Evolutionary conservation across 2,888 invertebrate genomes (phyloP), one percentile per base, ranked within the genome.

Genomic region (Idaea straminata): DNA sequence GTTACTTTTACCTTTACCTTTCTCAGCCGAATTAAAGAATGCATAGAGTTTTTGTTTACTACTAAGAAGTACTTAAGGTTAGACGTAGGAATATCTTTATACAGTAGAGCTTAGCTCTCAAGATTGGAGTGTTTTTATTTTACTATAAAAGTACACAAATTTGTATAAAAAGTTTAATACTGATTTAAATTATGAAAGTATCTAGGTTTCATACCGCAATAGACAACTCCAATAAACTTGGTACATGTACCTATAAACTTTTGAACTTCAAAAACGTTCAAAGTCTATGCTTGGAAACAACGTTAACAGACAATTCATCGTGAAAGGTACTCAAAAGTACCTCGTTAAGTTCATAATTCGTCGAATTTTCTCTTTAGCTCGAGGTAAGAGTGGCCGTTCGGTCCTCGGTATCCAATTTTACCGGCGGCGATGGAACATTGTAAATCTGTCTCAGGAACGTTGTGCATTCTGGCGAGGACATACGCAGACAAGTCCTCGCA

Each of bases 401-500:
- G 74, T 3, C 83, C 80, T 35, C 73, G 72, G 59, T 85, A 79
- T 15, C 84, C 84, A 15, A 89, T 73, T 35, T 70, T 71, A 5
- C 72, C 69, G 0, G 88, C 87, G 0, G 79, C 81, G 10, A 66
- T 59, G 47, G 71, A 66, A 69, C 89, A 88, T 16, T 75, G 77
- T n/a, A 74, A 73, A 69, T 90, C 86, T 0, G 84, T 85, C 5
- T 69, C 66, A 0, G 89, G 90, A 64, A 89, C 62, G 62, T 86
- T 81, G 57, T 80, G 77, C 13, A 82, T 66, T 61, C 84, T 78
- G 6, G 83, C 79, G 57, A 91, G 63, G 0, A 83, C 87, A 65
- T 82, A 89, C 1, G 85, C 86, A 5, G 88, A 85, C 35, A 82
- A 64, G 61, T 89, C 88, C 68, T 89, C 89, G 64, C 91, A 91